Evolutionary conservation across 2,113 vertebrate species (phyloP), one percentile per base, ranked within the genome.

Genomic region (Eublepharis macularius): DNA sequence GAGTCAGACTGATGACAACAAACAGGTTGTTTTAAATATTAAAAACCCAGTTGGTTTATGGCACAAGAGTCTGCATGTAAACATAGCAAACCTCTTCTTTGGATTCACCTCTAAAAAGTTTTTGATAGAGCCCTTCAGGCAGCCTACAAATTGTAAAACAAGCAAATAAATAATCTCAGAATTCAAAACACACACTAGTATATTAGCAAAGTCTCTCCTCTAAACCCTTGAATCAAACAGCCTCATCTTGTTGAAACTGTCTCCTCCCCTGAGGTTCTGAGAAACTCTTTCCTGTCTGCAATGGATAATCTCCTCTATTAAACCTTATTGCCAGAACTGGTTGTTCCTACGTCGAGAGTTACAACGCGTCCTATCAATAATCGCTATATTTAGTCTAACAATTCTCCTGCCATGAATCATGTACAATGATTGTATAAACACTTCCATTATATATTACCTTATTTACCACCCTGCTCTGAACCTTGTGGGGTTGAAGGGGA

Each of bases 331-430:
- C 45, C 80, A 93, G 87, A 90, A 79, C 82, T 90, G 83, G 79
- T 86, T 89, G 88, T 89, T 80, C 47, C 51, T 49, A 21, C 0
- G 4, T 60, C 34, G 41, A 88, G n/a, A 17, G 65, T 41, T 76
- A 34, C 32, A 19, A 83, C 77, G 68, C 80, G 73, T 89, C 80
- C 1, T 89, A 87, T 91, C 90, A 83, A 70, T 82, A 83, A 86
- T 6, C 1, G 11, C 68, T 79, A 60, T 92, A 93, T 93, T 94
- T 93, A 94, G 90, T 89, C 88, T 93, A 80, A 78, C 39, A 41
- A 63, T 80, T 83, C 86, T 88, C 60, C 32, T 0, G 0, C 81
- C 68, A 4, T 90, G 87, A 92, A 75, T 92, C 88, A 89, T 68
- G 68, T 54, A 26, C 4, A 69, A 29, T 21, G 2, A 82, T 76